phyloP scores from a whole-genome alignment of 2,888 invertebrate species.

The Schizaphis graminum region DNA sequence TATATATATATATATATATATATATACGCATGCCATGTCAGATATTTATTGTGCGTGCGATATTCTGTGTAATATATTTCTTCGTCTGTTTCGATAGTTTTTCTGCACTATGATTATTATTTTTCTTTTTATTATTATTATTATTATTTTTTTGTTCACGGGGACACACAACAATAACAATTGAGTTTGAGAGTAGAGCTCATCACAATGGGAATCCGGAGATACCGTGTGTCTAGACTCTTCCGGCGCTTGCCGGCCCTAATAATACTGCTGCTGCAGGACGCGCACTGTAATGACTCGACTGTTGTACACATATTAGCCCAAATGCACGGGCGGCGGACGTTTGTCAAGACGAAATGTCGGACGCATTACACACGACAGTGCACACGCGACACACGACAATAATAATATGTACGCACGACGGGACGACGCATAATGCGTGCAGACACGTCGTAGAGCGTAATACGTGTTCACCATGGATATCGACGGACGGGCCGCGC shows the following conservation, averaged over 20 bases:
- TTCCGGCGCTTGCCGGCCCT: neutral
- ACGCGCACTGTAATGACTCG: neutral
- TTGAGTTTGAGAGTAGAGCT: neutral
- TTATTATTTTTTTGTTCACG: constrained; percentile 1
- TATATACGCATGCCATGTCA: neutral
- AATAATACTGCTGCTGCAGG: neutral
- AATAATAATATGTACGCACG: neutral
- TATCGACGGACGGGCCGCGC: neutral
- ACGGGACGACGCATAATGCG: neutral
- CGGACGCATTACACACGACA: neutral
- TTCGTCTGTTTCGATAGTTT: neutral
- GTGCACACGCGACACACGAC: neutral
- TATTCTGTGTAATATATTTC: constrained; percentile 20
- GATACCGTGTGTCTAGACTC: constrained; percentile 30
- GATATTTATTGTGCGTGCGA: constrained; percentile 21
- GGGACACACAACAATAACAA: constrained; percentile 14
- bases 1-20: neutral
- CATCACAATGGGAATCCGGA: neutral
- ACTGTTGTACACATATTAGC: neutral
- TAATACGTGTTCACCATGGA: neutral
- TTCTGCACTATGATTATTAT: neutral
- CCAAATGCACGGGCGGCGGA: neutral
- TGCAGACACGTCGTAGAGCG: neutral
- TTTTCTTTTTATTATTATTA: neutral
- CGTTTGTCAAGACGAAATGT: neutral